Conservation (phyloP, 2,113 vertebrate species). For the Benitochromis conjunctus region DNA sequence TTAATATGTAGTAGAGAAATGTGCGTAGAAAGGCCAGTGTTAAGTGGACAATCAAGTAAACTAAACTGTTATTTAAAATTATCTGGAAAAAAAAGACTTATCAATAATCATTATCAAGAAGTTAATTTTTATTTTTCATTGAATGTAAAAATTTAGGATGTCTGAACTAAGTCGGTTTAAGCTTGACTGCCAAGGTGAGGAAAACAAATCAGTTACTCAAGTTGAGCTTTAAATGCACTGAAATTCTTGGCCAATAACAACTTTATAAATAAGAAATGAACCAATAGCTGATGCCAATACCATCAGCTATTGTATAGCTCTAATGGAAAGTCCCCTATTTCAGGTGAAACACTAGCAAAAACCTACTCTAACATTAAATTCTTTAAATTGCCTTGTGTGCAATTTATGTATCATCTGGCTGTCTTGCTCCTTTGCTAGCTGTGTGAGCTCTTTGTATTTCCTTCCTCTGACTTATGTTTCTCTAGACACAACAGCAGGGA, state of each 20-base stretch:
- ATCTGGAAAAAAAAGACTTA: neutral
- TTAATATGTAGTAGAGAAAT: neutral
- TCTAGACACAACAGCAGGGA: conserved; percentile 18
- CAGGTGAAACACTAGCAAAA: neutral
- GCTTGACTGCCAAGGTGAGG: neutral
- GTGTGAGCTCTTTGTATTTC: conserved; percentile 43
- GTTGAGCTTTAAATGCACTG: neutral
- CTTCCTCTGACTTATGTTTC: conserved; percentile 60
- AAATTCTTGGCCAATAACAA: neutral
- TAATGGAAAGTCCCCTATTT: neutral
- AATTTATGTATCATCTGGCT: conserved; percentile 31
- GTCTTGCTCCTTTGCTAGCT: neutral
- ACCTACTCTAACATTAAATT: neutral
- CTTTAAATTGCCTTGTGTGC: neutral
- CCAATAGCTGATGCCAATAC: neutral
- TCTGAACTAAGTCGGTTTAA: neutral
- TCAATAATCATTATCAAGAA: neutral
- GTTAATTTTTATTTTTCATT: neutral
- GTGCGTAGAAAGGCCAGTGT: neutral
- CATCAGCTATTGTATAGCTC: neutral
- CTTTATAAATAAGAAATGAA: neutral
- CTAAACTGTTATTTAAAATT: neutral
- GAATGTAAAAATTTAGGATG: neutral
- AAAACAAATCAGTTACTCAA: neutral
- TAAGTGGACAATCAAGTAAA: neutral